Evolutionary conservation across 2,888 invertebrate species (phyloP).

Genomic region (Scrobipalpa atriplicella): DNA sequence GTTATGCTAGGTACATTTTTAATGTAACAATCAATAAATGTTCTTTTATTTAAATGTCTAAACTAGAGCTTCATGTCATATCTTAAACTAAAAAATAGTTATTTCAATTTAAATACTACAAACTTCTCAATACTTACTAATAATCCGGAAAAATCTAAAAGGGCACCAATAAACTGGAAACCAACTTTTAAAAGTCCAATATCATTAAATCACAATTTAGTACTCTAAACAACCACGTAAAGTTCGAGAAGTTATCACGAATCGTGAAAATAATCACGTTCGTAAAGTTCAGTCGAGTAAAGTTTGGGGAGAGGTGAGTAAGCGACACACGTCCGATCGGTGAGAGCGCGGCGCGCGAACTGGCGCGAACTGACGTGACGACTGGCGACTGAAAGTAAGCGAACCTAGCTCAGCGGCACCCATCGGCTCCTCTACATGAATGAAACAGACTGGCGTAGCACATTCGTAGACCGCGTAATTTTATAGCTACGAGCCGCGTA

Average conservation of each 20-base stretch:
- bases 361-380: constrained; percentile 27
- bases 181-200: too few relatives aligned
- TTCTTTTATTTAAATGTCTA: too few relatives aligned
- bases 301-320: constrained; percentile 12
- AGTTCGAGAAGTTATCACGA: not conserved
- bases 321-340: constrained; percentile 3
- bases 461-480: constrained; percentile 16
- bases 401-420: not conserved
- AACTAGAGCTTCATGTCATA: too few relatives aligned
- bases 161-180: too few relatives aligned
- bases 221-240: not conserved
- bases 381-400: not conserved
- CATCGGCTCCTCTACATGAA: not conserved
- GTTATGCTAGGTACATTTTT: too few relatives aligned
- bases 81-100: too few relatives aligned
- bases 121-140: not conserved
- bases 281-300: constrained; percentile 19
- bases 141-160: too few relatives aligned
- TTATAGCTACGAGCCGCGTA: not conserved
- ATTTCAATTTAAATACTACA: not conserved
- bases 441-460: constrained; percentile 20
- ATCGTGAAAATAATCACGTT: not conserved
- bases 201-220: too few relatives aligned
- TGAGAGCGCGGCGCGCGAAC: constrained; percentile 23
- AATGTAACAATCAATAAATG: too few relatives aligned